These are phyloP conservation scores for Nasua narica DNA, from an alignment of 2,797 vertebrate species.

Conservation along the genomic window DNA sequence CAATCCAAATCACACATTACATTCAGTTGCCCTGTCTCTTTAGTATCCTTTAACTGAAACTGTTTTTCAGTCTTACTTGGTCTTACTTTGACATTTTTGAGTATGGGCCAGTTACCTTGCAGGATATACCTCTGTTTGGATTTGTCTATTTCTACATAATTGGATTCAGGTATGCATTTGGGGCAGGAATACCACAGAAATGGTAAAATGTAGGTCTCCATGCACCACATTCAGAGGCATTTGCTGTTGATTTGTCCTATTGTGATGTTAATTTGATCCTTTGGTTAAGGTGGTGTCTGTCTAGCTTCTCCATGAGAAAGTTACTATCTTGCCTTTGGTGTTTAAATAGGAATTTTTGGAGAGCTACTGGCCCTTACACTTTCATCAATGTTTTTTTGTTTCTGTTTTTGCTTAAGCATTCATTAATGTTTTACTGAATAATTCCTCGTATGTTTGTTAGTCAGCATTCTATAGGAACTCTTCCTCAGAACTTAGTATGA, in stretches of 20 bases:
- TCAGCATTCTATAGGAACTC: background rate
- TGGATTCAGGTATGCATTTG: background rate
- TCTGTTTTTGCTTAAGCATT: background rate
- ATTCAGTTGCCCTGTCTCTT: background rate
- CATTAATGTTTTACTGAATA: background rate
- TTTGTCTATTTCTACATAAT: background rate
- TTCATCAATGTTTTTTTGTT: background rate
- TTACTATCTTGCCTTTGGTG: background rate
- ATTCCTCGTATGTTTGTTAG: background rate
- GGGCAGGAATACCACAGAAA: background rate
- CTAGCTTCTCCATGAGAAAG: background rate
- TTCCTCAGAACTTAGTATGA: background rate
- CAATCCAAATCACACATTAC: background rate
- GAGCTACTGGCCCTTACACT: background rate
- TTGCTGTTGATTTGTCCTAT: background rate
- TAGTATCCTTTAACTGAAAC: background rate
- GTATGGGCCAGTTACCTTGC: background rate
- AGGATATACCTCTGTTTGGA: background rate
- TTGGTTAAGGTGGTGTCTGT: background rate
- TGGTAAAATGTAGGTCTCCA: background rate
- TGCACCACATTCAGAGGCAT: rapidly evolving
- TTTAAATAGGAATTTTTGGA: background rate
- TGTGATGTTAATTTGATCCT: background rate
- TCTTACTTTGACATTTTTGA: background rate
- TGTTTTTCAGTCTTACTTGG: background rate